A percentile compares a stretch with the other conserved stretches of the same genome.
These are phyloP conservation scores for Natrix natrix DNA, from an alignment of 2,797 vertebrate species.

Conservation along the genomic window DNA sequence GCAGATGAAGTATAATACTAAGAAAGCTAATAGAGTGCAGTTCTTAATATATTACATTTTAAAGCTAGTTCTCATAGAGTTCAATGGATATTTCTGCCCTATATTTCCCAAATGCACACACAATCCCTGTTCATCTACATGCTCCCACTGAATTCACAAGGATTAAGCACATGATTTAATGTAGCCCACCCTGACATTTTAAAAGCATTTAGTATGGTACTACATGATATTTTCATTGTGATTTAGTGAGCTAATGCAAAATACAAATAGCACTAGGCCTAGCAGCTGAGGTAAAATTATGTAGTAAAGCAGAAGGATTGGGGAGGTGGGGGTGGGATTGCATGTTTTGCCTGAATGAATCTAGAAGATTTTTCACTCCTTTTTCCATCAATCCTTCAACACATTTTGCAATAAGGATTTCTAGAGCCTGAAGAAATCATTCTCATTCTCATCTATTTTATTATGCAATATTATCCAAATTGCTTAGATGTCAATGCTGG, in stretches of 20 bases:
- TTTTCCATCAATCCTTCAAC: neutral
- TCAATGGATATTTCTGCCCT: neutral
- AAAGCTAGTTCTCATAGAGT: neutral
- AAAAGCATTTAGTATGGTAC: slow-evolving; percentile 12
- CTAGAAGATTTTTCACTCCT: neutral
- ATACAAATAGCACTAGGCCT: slow-evolving; percentile 21
- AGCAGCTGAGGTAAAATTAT: slow-evolving; percentile 1
- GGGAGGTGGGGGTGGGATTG: neutral
- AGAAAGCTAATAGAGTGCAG: neutral
- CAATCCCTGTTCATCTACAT: neutral
- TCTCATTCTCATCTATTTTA: neutral
- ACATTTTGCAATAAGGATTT: neutral
- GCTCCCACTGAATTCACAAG: neutral
- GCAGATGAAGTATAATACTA: neutral
- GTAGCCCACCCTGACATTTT: slow-evolving; percentile 26
- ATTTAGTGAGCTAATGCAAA: slow-evolving; percentile 33
- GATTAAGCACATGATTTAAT: slow-evolving; percentile 20
- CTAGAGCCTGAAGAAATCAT: neutral
- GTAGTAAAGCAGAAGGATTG: neutral
- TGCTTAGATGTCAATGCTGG: neutral
- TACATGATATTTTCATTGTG: slow-evolving; percentile 26
- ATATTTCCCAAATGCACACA: neutral
- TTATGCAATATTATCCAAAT: neutral
- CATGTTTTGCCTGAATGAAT: neutral
- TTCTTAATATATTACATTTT: neutral